Evolutionary conservation across 2,113 vertebrate species (phyloP).

Genomic region (Aspiorhynchus laticeps): DNA sequence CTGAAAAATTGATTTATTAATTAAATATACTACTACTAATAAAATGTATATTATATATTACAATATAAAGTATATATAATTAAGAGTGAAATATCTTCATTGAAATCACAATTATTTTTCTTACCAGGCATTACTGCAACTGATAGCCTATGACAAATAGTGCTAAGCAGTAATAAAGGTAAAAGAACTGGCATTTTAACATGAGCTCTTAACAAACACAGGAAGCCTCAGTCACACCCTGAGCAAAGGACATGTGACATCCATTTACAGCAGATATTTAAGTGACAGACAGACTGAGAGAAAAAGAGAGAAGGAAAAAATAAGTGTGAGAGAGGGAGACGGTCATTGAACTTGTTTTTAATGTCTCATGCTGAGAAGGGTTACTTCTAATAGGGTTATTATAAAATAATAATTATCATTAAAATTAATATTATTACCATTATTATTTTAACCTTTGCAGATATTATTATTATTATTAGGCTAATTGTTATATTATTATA

Average conservation of each 20-base stretch:
- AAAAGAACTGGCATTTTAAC: neutral
- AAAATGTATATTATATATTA: neutral
- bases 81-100: neutral
- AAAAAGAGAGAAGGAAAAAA: neutral
- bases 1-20: neutral
- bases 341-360: neutral
- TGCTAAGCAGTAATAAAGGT: neutral
- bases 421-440: too few relatives aligned
- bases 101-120: neutral
- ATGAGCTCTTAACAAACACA: slow-evolving; percentile 17
- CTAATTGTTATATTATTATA: too few relatives aligned
- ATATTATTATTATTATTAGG: too few relatives aligned
- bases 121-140: neutral
- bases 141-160: neutral
- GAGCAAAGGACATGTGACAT: slow-evolving; percentile 11
- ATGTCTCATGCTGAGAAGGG: neutral
- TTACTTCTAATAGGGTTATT: too few relatives aligned
- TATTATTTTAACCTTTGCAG: too few relatives aligned
- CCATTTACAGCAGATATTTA: neutral
- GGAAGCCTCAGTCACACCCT: neutral
- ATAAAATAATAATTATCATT: too few relatives aligned
- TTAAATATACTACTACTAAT: neutral
- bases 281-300: neutral
- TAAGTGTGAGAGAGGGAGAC: neutral
- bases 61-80: neutral